Evolutionary conservation across 2,888 invertebrate species (phyloP).

Genomic region (Drosophila differens): DNA sequence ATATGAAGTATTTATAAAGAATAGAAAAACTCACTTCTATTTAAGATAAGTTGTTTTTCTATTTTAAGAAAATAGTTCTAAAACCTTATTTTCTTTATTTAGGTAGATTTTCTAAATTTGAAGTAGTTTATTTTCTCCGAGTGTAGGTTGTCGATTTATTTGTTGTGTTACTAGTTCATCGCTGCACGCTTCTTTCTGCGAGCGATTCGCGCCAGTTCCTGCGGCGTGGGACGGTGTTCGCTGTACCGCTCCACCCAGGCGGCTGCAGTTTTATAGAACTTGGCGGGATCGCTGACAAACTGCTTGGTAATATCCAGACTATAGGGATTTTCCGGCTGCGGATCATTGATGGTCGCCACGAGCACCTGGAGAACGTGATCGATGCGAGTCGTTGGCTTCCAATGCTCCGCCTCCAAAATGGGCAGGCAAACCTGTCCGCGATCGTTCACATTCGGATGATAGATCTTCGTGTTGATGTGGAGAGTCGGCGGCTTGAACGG

Average conservation of each 20-base stretch:
- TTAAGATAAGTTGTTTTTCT: too few species aligned
- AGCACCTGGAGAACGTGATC: slow-evolving; percentile 99
- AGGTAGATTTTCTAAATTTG: not conserved
- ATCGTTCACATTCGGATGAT: slow-evolving; percentile 99
- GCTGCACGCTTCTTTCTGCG: slow-evolving; percentile 32
- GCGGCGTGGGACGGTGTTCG: slow-evolving; percentile 95
- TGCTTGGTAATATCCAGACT: slow-evolving; percentile 98
- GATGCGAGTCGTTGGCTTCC: slow-evolving; percentile 99
- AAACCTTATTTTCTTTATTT: not conserved
- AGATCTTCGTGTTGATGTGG: slow-evolving; percentile 99
- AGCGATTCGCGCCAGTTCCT: slow-evolving; percentile 53
- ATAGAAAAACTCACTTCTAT: too few species aligned
- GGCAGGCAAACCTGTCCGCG: slow-evolving; percentile 99
- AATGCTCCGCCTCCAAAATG: slow-evolving; percentile 98
- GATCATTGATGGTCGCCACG: slow-evolving; percentile 97
- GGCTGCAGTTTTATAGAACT: slow-evolving; percentile 98
- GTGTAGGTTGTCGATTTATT: not conserved
- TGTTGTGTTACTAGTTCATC: not conserved
- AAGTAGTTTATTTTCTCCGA: not conserved
- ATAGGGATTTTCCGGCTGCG: slow-evolving; percentile 98
- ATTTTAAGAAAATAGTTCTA: too few species aligned
- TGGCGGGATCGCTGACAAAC: slow-evolving; percentile 97
- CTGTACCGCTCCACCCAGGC: slow-evolving; percentile 98
- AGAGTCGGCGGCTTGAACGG: slow-evolving; percentile 99
- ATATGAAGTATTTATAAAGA: too few species aligned